Evolutionary conservation across 2,888 invertebrate species (phyloP), one percentile per base, ranked within the genome.

Genomic region (Drosophila recens): DNA sequence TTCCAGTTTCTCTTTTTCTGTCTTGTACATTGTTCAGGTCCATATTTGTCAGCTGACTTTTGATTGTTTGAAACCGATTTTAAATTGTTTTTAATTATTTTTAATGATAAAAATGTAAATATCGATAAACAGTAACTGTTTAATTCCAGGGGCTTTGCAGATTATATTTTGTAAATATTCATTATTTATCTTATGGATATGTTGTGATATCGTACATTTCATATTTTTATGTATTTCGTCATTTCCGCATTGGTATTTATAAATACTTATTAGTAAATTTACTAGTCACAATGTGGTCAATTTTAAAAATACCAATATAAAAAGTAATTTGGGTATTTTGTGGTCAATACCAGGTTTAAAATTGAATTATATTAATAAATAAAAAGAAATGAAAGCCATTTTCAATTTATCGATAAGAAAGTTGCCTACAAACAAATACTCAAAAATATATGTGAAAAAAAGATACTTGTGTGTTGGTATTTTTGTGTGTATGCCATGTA

Each of bases 351-450:
- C 8, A 13, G 20, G n/a, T 36, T 52, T 40, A 27, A 40, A 53
- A 42, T 53, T 30, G 11, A 10, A 11, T 40, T 6, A 17, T 10
- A 34, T 20, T n/a, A 10, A n/a, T 20, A 10, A 43, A 15, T 4
- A 10, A 30, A 48, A 56, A n/a, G 11, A 10, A 54, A 51, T 51
- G 20, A 13, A 34, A 33, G 15, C 23, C 15, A 36, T 11, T 51
- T 40, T 43, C 30, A 45, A 73, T 59, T 68, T 40, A 79, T 75
- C 67, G 48, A 79, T 79, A 65, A 62, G 58, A 78, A 69, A 68
- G 84, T 54, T 48, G 54, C 67, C 65, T 34, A 68, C 72, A 72
- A 54, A 46, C 52, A 46, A 67, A 38, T 30, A 38, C n/a, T 63
- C 48, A 38, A 49, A 57, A 62, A 20, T 34, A 42, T 30, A 45